Evolutionary conservation across 2,113 vertebrate genomes (phyloP), one percentile per base, ranked within the genome.

Genomic region (Heterocephalus glaber): DNA sequence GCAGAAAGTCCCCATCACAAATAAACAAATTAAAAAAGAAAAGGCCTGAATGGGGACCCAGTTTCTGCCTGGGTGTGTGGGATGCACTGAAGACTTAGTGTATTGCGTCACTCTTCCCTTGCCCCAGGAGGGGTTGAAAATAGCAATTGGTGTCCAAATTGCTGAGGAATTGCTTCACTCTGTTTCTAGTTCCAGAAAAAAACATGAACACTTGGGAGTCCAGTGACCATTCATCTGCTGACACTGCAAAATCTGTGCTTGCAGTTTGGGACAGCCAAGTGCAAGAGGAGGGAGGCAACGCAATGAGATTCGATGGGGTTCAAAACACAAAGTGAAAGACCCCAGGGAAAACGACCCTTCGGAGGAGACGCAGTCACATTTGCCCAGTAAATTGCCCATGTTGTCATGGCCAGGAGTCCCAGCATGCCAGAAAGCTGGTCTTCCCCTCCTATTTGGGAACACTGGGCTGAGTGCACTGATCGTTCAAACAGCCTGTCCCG

Each of bases 1-100:
- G 90, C 82, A 93, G 87, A 52, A 94, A 97, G 90, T 94, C 61
- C 92, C 77, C 66, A 68, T 92, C 88, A 94, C 94, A 97, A 97
- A 94, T 90, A 97, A 97, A 93, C 89, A 96, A 97, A 95, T 85
- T 89, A 95, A 98, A 90, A 77, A 95, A 95, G 63, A 60, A 95
- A 76, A 94, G 47, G 52, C 24, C 38, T 85, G 66, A 95, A 63
- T 84, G 17, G 11, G 83, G 56, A 89, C 76, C 30, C 49, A 72
- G 76, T 81, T 95, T 91, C 84, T 76, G 72, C 79, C 61, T 41
- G 79, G 74, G 28, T 4, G 4, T 47, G 41, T 85, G 93, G 65
- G 44, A 86, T 60, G 63, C 17, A 60, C 89, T 77, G 63, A 68
- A 80, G 92, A 80, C 68, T 91, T 84, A 80, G 94, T 47, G 84